Percentiles rank a stretch among this genome's conserved stretches.
Conservation (phyloP, 1,140 invertebrate species). For the Delia radicum region DNA sequence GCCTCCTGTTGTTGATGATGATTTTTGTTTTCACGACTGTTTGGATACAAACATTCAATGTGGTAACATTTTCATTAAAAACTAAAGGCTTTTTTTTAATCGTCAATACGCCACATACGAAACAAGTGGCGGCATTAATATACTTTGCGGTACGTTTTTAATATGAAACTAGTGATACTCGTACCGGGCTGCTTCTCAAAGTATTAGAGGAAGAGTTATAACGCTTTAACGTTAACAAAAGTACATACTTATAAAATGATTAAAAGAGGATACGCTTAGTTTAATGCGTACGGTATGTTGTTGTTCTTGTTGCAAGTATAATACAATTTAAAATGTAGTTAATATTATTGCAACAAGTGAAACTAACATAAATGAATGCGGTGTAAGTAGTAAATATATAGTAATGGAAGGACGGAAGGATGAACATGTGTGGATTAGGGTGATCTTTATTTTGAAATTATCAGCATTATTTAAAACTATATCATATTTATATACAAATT, state of each 20-base stretch:
- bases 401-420: background rate
- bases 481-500: no score
- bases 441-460: no score
- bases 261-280: background rate
- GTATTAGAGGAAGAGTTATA: background rate
- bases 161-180: background rate
- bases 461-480: no score
- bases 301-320: no score
- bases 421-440: no score
- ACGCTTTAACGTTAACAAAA: background rate
- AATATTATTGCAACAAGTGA: background rate
- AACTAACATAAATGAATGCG: background rate
- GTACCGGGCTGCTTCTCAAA: background rate
- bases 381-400: no score
- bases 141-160: background rate
- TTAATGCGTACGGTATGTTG: no score
- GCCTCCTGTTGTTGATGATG: background rate
- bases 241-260: background rate
- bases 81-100: background rate
- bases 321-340: no score
- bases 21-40: background rate
- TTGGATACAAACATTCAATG: background rate
- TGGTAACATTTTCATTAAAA: background rate
- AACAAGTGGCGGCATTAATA: background rate
- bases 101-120: no score